phyloP scores from a whole-genome alignment of 2,888 invertebrate species.

The Tridacna crocea region DNA sequence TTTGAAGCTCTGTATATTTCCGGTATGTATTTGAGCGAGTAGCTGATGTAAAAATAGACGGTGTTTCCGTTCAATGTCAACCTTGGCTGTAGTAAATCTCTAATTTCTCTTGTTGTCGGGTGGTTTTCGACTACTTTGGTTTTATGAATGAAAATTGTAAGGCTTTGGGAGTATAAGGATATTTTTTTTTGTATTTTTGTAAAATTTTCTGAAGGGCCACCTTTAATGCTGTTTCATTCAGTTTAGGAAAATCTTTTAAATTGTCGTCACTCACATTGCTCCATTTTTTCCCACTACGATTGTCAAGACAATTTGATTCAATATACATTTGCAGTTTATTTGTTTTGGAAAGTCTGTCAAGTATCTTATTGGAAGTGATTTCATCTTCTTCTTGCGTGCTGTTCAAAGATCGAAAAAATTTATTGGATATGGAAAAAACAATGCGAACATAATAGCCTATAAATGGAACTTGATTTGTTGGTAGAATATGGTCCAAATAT shows the following conservation, averaged over 20 bases:
- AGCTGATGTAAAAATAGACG: too few relatives aligned
- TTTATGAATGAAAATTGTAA: too few relatives aligned
- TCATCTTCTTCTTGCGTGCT: slow-evolving; percentile 7
- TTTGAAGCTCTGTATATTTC: too few relatives aligned
- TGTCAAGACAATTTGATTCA: slow-evolving; percentile 24
- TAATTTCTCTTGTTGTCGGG: too few relatives aligned
- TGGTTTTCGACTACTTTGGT: too few relatives aligned
- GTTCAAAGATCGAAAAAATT: slow-evolving; percentile 19
- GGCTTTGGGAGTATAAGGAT: too few relatives aligned
- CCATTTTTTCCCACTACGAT: slow-evolving; percentile 13
- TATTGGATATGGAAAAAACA: slow-evolving; percentile 49
- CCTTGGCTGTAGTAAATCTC: too few relatives aligned
- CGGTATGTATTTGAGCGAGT: too few relatives aligned
- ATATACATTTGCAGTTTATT: slow-evolving; percentile 25
- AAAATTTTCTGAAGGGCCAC: too few relatives aligned
- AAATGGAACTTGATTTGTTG: slow-evolving; percentile 48
- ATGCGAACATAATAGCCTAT: slow-evolving; percentile 54
- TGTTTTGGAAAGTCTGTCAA: not conserved
- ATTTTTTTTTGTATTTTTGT: too few relatives aligned
- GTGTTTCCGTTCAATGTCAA: too few relatives aligned
- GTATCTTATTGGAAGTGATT: slow-evolving; percentile 14
- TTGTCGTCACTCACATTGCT: not conserved
- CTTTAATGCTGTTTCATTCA: slow-evolving; percentile 39
- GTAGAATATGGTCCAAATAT: slow-evolving; percentile 37
- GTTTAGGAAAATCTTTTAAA: slow-evolving; percentile 37